A percentile compares a stretch with the other conserved stretches of the same genome.
Conservation (phyloP, 1,140 invertebrate genomes). For the Trichogramma pretiosum region DNA sequence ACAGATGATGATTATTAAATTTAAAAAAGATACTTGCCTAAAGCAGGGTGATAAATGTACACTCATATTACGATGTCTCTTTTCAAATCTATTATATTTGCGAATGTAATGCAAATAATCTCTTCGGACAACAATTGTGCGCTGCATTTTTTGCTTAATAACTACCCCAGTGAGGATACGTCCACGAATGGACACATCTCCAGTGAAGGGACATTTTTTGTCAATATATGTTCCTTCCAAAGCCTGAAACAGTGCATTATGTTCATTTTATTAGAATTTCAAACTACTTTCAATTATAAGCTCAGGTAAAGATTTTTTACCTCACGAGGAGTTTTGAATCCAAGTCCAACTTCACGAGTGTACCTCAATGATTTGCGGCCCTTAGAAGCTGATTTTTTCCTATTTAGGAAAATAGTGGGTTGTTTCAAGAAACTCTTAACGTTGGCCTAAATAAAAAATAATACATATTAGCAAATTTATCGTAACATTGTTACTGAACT, state of each 20-base stretch:
- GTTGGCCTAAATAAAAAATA: too few species aligned
- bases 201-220: slow-evolving; percentile 99
- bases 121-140: slow-evolving; percentile 94
- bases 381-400: slow-evolving; percentile 65
- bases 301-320: slow-evolving; percentile 47
- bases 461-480: too few species aligned
- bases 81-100: slow-evolving; percentile 99
- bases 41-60: slow-evolving; percentile 98
- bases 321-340: slow-evolving; percentile 97
- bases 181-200: slow-evolving; percentile 95
- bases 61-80: slow-evolving; percentile 97
- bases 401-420: slow-evolving; percentile 89
- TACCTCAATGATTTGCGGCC: slow-evolving; percentile 76
- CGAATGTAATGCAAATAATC: slow-evolving; percentile 97
- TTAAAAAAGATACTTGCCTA: slow-evolving; percentile 50
- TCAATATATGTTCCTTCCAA: slow-evolving; percentile 98
- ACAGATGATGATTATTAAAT: background rate
- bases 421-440: slow-evolving; percentile 99
- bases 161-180: slow-evolving; percentile 94
- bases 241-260: slow-evolving; percentile 57
- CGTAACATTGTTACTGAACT: too few species aligned
- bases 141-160: slow-evolving; percentile 97
- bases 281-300: too few species aligned
- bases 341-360: slow-evolving; percentile 88
- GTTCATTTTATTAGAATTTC: background rate